Conservation (phyloP, 2,113 vertebrate species). For the Theristicus caerulescens region DNA sequence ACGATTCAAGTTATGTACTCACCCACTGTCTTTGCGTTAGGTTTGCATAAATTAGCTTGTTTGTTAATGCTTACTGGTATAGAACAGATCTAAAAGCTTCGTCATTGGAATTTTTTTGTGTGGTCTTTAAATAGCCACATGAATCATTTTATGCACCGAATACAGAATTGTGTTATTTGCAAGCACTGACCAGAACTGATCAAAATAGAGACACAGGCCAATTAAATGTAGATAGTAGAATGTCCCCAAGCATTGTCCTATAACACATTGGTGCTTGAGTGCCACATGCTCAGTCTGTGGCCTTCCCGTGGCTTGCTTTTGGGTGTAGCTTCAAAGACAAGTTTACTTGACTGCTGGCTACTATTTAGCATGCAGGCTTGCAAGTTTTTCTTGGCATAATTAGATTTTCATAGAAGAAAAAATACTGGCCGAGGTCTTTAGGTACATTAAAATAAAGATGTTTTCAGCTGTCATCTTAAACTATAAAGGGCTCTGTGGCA, state of each 20-base stretch:
- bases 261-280: not conserved
- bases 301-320: not conserved
- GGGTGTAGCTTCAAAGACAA: not conserved
- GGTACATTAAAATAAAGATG: not conserved
- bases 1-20: accelerated
- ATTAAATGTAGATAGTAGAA: not conserved
- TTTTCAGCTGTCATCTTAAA: not conserved
- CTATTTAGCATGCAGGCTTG: not conserved
- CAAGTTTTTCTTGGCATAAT: not conserved
- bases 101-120: not conserved
- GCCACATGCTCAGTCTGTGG: accelerated
- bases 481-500: not conserved
- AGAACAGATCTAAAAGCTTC: not conserved
- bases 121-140: not conserved
- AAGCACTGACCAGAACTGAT: not conserved
- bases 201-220: not conserved
- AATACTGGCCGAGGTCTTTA: not conserved
- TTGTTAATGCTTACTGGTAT: not conserved
- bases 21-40: not conserved
- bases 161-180: not conserved
- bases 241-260: not conserved
- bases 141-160: not conserved
- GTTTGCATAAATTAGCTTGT: not conserved
- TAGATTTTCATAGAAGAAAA: not conserved
- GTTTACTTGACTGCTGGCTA: not conserved